These are phyloP conservation scores for Tenebrio molitor DNA, from an alignment of 1,140 invertebrate species.

Conservation along the genomic window DNA sequence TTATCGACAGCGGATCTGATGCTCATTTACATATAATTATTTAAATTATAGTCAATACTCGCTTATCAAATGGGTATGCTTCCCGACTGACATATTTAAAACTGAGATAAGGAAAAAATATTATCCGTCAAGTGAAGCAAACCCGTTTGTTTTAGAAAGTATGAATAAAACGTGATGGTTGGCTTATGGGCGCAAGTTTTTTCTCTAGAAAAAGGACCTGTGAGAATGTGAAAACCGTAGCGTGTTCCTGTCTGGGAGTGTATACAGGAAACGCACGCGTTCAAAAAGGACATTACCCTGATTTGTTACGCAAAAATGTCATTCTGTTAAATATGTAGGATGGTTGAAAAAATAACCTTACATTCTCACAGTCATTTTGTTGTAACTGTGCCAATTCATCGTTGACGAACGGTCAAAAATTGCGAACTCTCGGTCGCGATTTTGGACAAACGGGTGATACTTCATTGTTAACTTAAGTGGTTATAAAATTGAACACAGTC, in stretches of 20 bases:
- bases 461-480: not conserved
- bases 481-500: slow-evolving; percentile 2
- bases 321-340: slow-evolving; percentile 45
- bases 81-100: slow-evolving; percentile 38
- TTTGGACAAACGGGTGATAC: not conserved
- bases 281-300: slow-evolving; percentile 55
- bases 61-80: slow-evolving; percentile 25
- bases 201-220: not conserved
- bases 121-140: slow-evolving; percentile 23
- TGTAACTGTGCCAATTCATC: slow-evolving; percentile 51
- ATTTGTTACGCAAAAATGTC: slow-evolving; percentile 52
- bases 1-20: slow-evolving; percentile 16
- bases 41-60: slow-evolving; percentile 40
- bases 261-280: slow-evolving; percentile 56
- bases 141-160: slow-evolving; percentile 44
- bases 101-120: slow-evolving; percentile 42
- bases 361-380: slow-evolving; percentile 41
- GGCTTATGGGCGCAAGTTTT: not conserved
- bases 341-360: slow-evolving; percentile 50
- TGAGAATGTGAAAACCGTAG: slow-evolving; percentile 28
- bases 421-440: not conserved
- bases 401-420: not conserved
- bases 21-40: slow-evolving; percentile 39
- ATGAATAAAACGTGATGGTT: slow-evolving; percentile 23
- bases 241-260: not conserved